phyloP scores from a whole-genome alignment of 2,113 vertebrate genomes.

The Ptilonorhynchus violaceus region DNA sequence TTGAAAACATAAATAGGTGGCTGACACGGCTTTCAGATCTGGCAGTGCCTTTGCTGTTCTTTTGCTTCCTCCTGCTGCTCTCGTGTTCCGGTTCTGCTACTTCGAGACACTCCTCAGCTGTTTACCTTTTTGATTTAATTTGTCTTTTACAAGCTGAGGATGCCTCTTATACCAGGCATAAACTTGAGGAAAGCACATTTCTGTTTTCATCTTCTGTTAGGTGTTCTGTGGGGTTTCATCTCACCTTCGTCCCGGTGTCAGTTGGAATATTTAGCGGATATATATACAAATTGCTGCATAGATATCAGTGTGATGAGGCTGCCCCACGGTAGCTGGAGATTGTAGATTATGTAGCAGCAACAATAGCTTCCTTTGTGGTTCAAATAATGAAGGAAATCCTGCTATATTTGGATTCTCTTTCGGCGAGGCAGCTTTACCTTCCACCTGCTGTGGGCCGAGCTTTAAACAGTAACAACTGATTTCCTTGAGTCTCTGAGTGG shows the following conservation, averaged over 20 bases:
- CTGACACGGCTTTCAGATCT: not conserved
- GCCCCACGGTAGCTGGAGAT: not conserved
- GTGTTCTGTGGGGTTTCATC: not conserved
- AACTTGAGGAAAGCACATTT: not conserved
- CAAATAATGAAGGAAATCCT: constrained; percentile 46
- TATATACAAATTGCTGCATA: not conserved
- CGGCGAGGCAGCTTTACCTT: not conserved
- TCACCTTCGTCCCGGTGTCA: not conserved
- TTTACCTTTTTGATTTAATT: not conserved
- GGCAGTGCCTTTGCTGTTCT: not conserved
- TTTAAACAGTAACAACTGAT: not conserved
- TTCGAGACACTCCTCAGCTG: not conserved
- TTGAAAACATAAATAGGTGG: not conserved
- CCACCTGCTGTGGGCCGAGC: constrained; percentile 24
- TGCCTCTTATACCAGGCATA: not conserved
- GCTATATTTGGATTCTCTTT: constrained; percentile 43
- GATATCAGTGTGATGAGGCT: not conserved
- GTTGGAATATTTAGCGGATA: not conserved
- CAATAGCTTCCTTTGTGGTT: constrained; percentile 30
- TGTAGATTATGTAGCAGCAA: not conserved
- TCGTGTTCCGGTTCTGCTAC: not conserved
- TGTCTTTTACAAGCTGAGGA: not conserved
- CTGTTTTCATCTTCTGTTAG: not conserved
- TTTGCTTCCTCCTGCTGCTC: not conserved
- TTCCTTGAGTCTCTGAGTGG: constrained; percentile 23